Base-by-base conservation (phyloP, 2,888 invertebrate genomes). In the Unio pictorum region DNA sequence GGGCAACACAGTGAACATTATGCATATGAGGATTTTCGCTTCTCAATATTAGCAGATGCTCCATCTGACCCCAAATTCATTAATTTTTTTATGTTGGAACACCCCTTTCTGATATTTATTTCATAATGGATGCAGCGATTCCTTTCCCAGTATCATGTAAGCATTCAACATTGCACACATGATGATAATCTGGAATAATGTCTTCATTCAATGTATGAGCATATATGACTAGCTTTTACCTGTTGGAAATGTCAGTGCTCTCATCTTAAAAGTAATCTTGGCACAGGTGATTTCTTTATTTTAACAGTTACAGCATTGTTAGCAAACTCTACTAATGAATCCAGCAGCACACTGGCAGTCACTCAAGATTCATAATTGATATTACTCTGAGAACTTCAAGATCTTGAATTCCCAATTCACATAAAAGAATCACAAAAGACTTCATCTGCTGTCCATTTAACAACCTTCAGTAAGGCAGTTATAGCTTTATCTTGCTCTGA, bases 171-270 rank as follows among this genome's bases (percentile, higher is more conserved):
- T 75, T 75, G 30, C 20, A 34, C 34, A 34, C 34, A 23, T 23
- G 23, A 23, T 23, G 23, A 23, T 23, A 23, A 23, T 23, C 23
- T 23, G 23, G 23, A 23, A 23, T 23, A 23, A 23, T 23, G 23
- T 23, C 23, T 23, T 23, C 6, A 5, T 34, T 5, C 20, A 66
- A 66, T 4, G 73, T 57, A 66, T 71, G 71, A 17, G 69, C 66
- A 59, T 69, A 76, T 11, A 76, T 28, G 56, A 76, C 73, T 20
- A 69, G 70, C 55, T 68, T 61, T 66, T 75, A 73, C 18, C 58
- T 67, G 34, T 73, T 73, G 18, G 64, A 23, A 26, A 76, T 69
- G 61, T 69, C 73, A 26, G 68, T 73, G 58, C 76, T 76, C 66
- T 73, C 73, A 63, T 75, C 73, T 23, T 23, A 23, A 23, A 23